Percentiles rank a stretch among this genome's conserved stretches.
Evolutionary conservation across 2,797 vertebrate species (phyloP).

Genomic region (Philypnodon macrostomus): DNA sequence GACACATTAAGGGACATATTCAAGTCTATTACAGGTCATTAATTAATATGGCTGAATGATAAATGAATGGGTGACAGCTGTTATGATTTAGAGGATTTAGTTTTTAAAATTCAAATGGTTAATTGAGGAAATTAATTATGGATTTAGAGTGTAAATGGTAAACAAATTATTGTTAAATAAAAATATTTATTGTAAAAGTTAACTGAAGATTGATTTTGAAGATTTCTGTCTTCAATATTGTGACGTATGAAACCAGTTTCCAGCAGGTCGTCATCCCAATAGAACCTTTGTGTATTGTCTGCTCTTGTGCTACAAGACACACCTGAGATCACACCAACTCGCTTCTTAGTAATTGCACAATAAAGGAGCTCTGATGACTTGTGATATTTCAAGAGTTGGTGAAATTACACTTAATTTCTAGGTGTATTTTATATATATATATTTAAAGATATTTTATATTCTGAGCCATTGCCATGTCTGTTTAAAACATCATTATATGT

Average conservation of each 20-base stretch:
- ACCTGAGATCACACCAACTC: slow-evolving; percentile 6
- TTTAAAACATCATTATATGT: too few relatives aligned
- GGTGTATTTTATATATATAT: too few relatives aligned
- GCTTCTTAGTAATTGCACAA: not conserved
- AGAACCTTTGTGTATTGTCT: slow-evolving; percentile 42
- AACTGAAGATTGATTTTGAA: too few relatives aligned
- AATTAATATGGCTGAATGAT: slow-evolving; percentile 31
- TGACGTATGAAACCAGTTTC: slow-evolving; percentile 15
- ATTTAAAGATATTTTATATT: too few relatives aligned
- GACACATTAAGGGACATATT: slow-evolving; percentile 10
- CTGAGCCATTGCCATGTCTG: too few relatives aligned
- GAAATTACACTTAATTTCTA: too few relatives aligned
- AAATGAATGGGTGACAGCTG: slow-evolving; percentile 14
- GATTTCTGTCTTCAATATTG: not conserved
- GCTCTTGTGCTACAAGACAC: slow-evolving; percentile 24
- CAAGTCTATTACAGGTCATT: slow-evolving; percentile 32
- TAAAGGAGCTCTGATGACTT: not conserved
- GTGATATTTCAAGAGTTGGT: not conserved
- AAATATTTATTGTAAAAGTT: too few relatives aligned
- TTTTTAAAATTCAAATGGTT: not conserved
- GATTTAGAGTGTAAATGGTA: too few relatives aligned
- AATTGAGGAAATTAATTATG: not conserved
- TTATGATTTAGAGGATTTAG: not conserved
- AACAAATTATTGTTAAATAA: too few relatives aligned
- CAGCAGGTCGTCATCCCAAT: slow-evolving; percentile 5